These are phyloP conservation scores for Syngnathus floridae DNA, from an alignment of 2,113 vertebrate genomes.

Conservation along the genomic window DNA sequence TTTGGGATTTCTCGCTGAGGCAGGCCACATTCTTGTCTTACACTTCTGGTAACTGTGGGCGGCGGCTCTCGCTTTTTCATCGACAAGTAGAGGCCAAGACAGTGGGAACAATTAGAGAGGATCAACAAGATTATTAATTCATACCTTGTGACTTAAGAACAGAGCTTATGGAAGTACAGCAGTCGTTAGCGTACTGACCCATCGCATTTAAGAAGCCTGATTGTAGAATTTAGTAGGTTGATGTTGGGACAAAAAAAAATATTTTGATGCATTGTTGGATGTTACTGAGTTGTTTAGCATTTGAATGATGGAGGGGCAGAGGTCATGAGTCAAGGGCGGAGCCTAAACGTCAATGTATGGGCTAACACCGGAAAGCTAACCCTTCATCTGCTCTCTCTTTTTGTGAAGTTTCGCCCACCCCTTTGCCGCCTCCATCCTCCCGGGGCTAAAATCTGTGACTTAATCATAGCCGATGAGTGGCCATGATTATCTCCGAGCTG, in stretches of 20 bases:
- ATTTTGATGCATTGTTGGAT: conserved; percentile 69
- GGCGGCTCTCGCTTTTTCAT: conserved; percentile 16
- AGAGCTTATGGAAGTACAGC: not conserved
- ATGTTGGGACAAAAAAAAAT: conserved; percentile 44
- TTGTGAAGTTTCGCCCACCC: conserved; percentile 26
- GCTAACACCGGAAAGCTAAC: conserved; percentile 52
- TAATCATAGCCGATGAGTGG: conserved; percentile 64
- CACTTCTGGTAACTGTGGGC: conserved; percentile 23
- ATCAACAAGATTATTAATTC: conserved; percentile 11
- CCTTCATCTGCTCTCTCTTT: conserved; percentile 36
- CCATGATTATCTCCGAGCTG: conserved; percentile 51
- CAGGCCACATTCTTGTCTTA: conserved; percentile 53
- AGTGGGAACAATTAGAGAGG: conserved; percentile 14
- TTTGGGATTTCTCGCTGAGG: conserved; percentile 67
- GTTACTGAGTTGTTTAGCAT: conserved; percentile 19
- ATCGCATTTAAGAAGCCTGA: not conserved
- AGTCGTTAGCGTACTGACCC: not conserved
- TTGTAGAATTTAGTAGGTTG: not conserved
- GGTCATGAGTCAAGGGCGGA: conserved; percentile 32
- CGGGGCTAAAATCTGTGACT: conserved; percentile 46
- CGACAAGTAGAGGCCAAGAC: conserved; percentile 9
- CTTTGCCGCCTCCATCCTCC: conserved; percentile 6
- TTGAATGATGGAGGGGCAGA: conserved; percentile 37
- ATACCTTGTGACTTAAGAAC: not conserved
- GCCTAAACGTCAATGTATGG: conserved; percentile 59